phyloP scores from a whole-genome alignment of 2,797 vertebrate genomes.

The Meda fulgida region DNA sequence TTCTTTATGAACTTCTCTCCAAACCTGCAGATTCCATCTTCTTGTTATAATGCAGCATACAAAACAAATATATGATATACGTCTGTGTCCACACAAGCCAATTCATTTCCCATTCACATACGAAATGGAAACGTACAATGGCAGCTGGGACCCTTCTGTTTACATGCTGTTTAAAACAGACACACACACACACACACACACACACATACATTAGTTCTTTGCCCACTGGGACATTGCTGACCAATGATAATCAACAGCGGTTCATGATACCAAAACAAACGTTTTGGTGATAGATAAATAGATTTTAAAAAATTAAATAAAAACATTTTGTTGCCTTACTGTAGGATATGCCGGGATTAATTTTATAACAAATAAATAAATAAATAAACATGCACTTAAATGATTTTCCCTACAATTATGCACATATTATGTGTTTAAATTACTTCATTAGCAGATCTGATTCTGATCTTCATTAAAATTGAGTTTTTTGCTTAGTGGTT shows the following conservation, averaged over 20 bases:
- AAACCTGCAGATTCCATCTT: constrained; percentile 30
- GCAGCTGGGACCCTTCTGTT: constrained; percentile 52
- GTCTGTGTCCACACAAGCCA: constrained; percentile 24
- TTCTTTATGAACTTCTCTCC: constrained; percentile 57
- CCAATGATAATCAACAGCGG: constrained; percentile 18
- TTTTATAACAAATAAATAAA: not conserved
- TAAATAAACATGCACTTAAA: not conserved
- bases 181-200: constrained; percentile 6
- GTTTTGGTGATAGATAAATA: not conserved
- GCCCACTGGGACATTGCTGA: constrained; percentile 21
- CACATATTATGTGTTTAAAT: constrained; percentile 2
- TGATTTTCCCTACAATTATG: not conserved
- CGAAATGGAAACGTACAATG: constrained; percentile 38
- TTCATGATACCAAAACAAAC: constrained; percentile 1
- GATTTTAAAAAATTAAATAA: not conserved
- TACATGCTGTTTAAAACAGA: constrained; percentile 22
- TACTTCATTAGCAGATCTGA: not conserved
- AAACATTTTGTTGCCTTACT: not conserved
- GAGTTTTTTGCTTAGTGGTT: constrained; percentile 9
- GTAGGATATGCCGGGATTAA: not conserved
- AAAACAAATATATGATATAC: constrained; percentile 35
- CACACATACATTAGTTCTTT: not conserved
- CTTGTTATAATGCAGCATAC: constrained; percentile 14
- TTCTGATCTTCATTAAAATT: constrained; percentile 14
- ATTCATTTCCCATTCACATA: constrained; percentile 21